A percentile compares a stretch with the other conserved stretches of the same genome.
Conservation (phyloP, 2,888 invertebrate genomes). For the Eupithecia subumbrata region DNA sequence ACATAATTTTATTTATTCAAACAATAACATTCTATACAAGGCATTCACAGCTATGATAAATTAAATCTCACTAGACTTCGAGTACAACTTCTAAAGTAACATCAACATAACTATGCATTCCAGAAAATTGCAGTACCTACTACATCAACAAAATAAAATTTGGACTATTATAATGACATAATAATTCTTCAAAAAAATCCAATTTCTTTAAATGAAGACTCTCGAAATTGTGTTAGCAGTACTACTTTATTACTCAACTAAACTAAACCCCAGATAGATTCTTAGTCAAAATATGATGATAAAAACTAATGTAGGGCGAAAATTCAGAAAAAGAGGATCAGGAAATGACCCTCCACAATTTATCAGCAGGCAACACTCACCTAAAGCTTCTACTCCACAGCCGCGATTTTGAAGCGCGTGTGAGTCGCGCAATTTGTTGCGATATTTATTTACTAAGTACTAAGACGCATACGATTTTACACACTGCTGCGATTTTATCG, state of each 20-base stretch:
- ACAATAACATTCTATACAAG: conserved; percentile 62
- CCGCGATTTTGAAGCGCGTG: too few species aligned
- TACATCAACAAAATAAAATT: conserved; percentile 37
- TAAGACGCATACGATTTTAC: too few species aligned
- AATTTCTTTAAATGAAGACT: not conserved
- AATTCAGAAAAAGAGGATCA: not conserved
- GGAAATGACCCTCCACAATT: conserved; percentile 14
- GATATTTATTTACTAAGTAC: too few species aligned
- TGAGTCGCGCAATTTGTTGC: too few species aligned
- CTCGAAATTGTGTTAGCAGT: not conserved
- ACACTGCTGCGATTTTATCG: too few species aligned
- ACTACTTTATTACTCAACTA: not conserved
- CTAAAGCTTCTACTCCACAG: not conserved
- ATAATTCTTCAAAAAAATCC: not conserved
- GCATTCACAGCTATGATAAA: conserved; percentile 58
- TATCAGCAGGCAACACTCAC: conserved; percentile 32
- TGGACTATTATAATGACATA: conserved; percentile 41
- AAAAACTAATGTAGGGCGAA: not conserved
- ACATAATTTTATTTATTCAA: conserved; percentile 47
- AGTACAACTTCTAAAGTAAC: conserved; percentile 28
- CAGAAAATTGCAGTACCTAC: conserved; percentile 19
- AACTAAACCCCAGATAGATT: not conserved
- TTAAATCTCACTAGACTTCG: conserved; percentile 51
- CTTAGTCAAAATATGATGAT: conserved; percentile 40
- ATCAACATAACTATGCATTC: conserved; percentile 27